phyloP scores from a whole-genome alignment of 2,888 invertebrate species.

The Biston betularia region DNA sequence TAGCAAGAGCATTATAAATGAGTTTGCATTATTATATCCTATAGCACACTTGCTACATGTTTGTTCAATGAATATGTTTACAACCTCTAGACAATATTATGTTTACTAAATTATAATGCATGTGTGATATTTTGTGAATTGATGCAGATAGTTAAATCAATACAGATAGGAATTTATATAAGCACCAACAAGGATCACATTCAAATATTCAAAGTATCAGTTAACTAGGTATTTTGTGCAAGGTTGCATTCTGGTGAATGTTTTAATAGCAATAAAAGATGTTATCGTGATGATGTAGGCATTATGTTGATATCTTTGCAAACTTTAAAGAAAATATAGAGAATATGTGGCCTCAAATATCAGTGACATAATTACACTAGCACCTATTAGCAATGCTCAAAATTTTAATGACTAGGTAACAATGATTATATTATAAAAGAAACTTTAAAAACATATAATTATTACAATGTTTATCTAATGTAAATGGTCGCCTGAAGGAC shows the following conservation, averaged over 20 bases:
- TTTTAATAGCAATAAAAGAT: neutral
- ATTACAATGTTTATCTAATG: too few species aligned
- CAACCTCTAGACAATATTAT: constrained; percentile 28
- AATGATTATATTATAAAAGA: too few species aligned
- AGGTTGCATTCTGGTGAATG: constrained; percentile 1
- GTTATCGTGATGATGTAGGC: neutral
- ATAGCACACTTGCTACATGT: constrained; percentile 45
- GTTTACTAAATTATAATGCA: constrained; percentile 13
- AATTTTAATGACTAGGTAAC: too few species aligned
- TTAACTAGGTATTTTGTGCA: neutral
- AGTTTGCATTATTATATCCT: constrained; percentile 38
- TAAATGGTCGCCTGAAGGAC: too few species aligned
- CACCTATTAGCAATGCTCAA: too few species aligned
- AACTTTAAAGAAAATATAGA: too few species aligned
- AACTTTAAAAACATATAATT: too few species aligned
- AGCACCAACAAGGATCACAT: neutral
- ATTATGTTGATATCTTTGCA: neutral
- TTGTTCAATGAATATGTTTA: constrained; percentile 47
- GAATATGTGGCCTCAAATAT: too few species aligned
- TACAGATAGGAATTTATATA: neutral
- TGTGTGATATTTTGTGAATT: constrained; percentile 19
- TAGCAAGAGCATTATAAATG: constrained; percentile 27
- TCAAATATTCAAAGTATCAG: neutral
- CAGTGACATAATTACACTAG: too few species aligned
- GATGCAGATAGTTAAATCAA: neutral